Base-by-base conservation (phyloP, 2,113 vertebrate genomes). In the Jaculus jaculus region DNA sequence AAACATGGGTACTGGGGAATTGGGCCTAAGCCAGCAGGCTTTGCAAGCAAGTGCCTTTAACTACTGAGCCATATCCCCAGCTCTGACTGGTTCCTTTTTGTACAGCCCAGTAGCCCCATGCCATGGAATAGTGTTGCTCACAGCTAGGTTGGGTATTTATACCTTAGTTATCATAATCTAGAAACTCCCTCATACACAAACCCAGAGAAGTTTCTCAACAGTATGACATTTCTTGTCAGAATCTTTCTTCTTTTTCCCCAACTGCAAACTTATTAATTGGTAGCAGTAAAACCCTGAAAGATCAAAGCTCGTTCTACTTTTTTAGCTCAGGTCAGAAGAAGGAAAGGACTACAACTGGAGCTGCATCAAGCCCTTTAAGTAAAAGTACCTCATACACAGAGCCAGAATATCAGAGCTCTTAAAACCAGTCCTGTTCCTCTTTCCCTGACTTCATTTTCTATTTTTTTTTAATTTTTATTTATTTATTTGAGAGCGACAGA, bases 251-350 rank as follows among this genome's bases (percentile, higher is more conserved):
- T 68, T 85, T 84, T 74, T 75, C 15, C 84, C 66, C 54, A 24
- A 74, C 17, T 71, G 34, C 78, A 78, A 37, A 10, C 18, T 74
- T 87, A 24, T 51, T 84, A 69, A 37, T 94, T 66, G 90, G 85
- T 88, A 32, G n/a, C 20, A 75, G 2, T 65, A 30, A 63, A 15
- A 72, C 26, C 30, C 42, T 89, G 37, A 90, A 63, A 81, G 21
- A 17, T 9, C 39, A 84, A 89, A 84, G 5, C 17, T 69, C 89
- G 21, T 17, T 61, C 54, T 68, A 71, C 15, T 9, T 32, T 92
- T 90, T 92, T 51, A 90, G 42, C 37, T 47, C 30, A 75, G 20
- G 16, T 83, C 73, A 89, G 54, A 94, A 90, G 54, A 94, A 90
- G 78, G 71, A 82, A 91, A 75, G 92, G 61, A 20, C 2, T 83